These are phyloP conservation scores for Campoletis sonorensis DNA, from an alignment of 1,140 invertebrate genomes.

Conservation along the genomic window DNA sequence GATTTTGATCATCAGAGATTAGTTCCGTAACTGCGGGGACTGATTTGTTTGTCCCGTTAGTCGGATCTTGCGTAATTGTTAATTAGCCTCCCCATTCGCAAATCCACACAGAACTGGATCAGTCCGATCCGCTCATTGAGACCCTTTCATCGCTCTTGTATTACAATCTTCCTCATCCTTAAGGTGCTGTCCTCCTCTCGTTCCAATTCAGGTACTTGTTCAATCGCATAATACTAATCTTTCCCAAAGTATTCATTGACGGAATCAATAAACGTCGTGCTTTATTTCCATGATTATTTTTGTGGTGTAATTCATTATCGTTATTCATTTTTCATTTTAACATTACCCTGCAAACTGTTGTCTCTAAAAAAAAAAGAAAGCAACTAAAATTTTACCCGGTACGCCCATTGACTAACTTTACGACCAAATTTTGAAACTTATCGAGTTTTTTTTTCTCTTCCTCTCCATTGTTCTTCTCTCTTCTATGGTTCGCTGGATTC, in stretches of 20 bases:
- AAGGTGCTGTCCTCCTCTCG: neutral
- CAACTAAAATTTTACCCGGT: no score
- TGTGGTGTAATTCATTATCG: no score
- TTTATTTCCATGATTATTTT: no score
- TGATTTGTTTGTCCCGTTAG: constrained; percentile 58
- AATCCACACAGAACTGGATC: constrained; percentile 41
- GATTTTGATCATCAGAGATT: constrained; percentile 25
- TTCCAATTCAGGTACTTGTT: no score
- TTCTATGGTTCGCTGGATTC: neutral
- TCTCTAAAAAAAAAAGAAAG: no score
- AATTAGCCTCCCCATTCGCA: constrained; percentile 52
- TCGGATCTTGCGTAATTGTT: constrained; percentile 57
- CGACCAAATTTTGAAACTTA: no score
- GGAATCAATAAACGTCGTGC: no score
- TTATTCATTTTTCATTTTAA: no score
- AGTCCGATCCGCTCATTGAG: constrained; percentile 10
- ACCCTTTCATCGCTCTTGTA: constrained; percentile 10
- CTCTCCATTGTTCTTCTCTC: neutral
- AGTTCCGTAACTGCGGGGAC: constrained; percentile 44
- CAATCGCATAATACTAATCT: neutral
- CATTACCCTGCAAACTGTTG: no score
- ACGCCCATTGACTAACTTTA: no score
- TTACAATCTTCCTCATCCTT: neutral
- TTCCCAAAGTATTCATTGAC: no score
- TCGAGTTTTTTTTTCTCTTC: no score